Conservation (phyloP, 2,888 invertebrate genomes). For the Drosophila falleni region DNA sequence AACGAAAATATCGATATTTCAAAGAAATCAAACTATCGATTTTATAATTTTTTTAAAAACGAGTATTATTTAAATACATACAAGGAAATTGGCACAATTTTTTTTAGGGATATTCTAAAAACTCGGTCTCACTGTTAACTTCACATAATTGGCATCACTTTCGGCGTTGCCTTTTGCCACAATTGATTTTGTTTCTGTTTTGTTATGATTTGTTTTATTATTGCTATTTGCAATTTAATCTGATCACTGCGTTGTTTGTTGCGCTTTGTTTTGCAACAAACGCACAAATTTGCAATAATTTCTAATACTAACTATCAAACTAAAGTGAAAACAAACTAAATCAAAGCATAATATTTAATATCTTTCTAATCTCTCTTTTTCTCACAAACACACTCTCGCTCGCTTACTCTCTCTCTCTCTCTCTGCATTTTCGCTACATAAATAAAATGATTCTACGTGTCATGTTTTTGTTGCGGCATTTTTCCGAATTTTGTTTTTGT, state of each 20-base stretch:
- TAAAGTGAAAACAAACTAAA: constrained; percentile 21
- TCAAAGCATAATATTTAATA: constrained; percentile 35
- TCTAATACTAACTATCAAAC: constrained; percentile 21
- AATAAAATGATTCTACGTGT: neutral
- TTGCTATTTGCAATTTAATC: constrained; percentile 16
- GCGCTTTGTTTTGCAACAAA: constrained; percentile 62
- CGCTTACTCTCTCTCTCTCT: neutral
- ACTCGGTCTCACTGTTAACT: constrained; percentile 20
- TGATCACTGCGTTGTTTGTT: constrained; percentile 58
- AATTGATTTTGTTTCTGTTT: neutral
- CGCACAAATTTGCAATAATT: constrained; percentile 55
- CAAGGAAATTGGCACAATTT: neutral
- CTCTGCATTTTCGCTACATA: neutral
- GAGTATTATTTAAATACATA: constrained; percentile 17
- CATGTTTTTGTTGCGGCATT: constrained; percentile 6
- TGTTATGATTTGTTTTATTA: neutral
- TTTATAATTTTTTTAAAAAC: neutral
- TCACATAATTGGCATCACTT: constrained; percentile 7
- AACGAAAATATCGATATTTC: neutral
- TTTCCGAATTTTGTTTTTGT: constrained; percentile 6
- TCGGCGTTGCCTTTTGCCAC: constrained; percentile 7
- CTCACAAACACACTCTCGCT: neutral
- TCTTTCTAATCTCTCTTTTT: constrained; percentile 11
- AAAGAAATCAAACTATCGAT: neutral
- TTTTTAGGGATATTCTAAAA: neutral